These are phyloP conservation scores for Choreutis nemorana DNA, from an alignment of 2,888 invertebrate genomes.

Conservation along the genomic window DNA sequence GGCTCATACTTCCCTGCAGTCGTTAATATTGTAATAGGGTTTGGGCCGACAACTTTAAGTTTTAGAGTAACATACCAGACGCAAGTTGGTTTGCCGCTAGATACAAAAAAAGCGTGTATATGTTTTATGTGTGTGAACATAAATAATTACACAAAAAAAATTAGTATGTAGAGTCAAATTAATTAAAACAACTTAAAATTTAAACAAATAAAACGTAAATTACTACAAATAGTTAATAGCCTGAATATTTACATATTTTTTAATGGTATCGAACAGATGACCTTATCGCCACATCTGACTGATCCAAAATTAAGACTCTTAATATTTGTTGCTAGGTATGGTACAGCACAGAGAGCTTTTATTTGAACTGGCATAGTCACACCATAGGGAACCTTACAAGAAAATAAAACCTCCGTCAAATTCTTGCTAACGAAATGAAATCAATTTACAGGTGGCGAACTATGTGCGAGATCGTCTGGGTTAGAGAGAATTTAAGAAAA, in stretches of 20 bases:
- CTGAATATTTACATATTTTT: constrained; percentile 66
- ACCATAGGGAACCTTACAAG: constrained; percentile 61
- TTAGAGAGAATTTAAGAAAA: too few relatives aligned
- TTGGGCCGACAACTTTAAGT: constrained; percentile 28
- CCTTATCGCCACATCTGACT: constrained; percentile 68
- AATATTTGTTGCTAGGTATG: constrained; percentile 52
- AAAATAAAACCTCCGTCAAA: too few relatives aligned
- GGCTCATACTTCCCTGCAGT: constrained; percentile 55
- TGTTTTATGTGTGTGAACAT: too few relatives aligned
- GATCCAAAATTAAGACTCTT: constrained; percentile 59
- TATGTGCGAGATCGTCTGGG: too few relatives aligned
- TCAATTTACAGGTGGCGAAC: too few relatives aligned
- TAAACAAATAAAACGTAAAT: constrained; percentile 1
- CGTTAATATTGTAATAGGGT: constrained; percentile 38
- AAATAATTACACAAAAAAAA: too few relatives aligned
- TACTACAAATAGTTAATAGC: too few relatives aligned
- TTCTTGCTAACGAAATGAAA: too few relatives aligned
- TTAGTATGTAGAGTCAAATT: too few relatives aligned
- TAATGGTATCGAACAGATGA: constrained; percentile 56
- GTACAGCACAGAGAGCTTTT: constrained; percentile 65
- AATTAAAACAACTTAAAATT: too few relatives aligned
- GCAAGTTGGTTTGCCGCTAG: constrained; percentile 64
- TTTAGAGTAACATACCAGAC: constrained; percentile 59
- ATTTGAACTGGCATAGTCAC: constrained; percentile 66
- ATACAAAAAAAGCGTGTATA: too few relatives aligned